Evolutionary conservation across 2,888 invertebrate species (phyloP).

Genomic region (Mesorhabditis spiculigera): DNA sequence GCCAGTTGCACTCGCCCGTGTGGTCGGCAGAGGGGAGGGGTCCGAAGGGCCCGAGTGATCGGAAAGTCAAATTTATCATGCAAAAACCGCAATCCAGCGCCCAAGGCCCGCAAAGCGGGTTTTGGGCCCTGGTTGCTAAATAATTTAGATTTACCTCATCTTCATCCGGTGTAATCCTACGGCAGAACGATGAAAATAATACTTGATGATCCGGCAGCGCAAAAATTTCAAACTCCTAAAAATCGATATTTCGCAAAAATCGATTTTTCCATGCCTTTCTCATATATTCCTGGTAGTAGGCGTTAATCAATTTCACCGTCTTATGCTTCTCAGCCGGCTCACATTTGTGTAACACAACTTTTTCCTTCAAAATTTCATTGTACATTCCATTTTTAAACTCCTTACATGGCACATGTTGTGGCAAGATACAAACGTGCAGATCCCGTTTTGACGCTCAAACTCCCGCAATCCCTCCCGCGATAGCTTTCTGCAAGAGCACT

Average conservation of each 20-base stretch:
- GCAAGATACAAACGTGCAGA: background rate
- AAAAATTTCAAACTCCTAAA: slow-evolving; percentile 5
- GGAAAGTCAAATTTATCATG: too few relatives aligned
- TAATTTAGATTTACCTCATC: background rate
- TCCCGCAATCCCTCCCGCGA: background rate
- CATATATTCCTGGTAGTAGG: background rate
- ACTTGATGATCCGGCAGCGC: background rate
- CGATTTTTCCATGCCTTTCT: background rate
- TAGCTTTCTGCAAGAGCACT: background rate
- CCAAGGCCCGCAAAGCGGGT: too few relatives aligned
- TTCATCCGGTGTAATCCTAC: slow-evolving; percentile 3
- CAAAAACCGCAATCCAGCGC: too few relatives aligned
- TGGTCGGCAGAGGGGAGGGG: too few relatives aligned
- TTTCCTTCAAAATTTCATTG: background rate
- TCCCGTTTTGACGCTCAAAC: background rate
- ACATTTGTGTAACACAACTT: background rate
- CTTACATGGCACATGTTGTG: background rate
- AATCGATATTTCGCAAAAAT: background rate
- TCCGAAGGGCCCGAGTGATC: too few relatives aligned
- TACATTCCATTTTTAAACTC: background rate
- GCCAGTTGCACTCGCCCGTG: too few relatives aligned
- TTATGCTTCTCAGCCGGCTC: background rate
- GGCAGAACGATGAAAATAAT: background rate
- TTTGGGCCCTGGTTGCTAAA: too few relatives aligned
- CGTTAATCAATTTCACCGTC: background rate